Conservation (phyloP, 2,888 invertebrate genomes). For the Nemotelus pantherinus region DNA sequence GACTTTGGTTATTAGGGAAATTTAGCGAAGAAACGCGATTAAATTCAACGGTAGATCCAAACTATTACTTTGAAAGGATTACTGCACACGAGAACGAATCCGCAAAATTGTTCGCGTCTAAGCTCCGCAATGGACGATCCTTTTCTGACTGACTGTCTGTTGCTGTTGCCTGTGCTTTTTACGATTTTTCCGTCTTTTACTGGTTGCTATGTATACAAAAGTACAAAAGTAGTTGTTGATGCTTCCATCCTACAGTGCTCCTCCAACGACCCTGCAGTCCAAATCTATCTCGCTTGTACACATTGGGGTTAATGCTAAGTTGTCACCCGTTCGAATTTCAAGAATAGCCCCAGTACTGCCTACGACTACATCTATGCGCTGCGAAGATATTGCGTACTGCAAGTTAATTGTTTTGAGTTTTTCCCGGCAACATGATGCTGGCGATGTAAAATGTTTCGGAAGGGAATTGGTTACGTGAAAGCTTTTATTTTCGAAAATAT, state of each 20-base stretch:
- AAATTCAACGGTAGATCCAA: neutral
- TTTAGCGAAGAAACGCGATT: too few relatives aligned
- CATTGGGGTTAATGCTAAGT: neutral
- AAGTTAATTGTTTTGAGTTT: neutral
- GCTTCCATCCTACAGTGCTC: conserved; percentile 13
- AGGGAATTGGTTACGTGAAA: neutral
- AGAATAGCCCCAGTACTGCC: neutral
- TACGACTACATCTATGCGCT: neutral
- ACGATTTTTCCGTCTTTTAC: conserved; percentile 39
- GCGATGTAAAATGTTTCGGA: conserved; percentile 15
- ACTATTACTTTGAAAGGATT: neutral
- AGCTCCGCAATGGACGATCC: conserved; percentile 35
- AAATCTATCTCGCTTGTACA: conserved; percentile 6
- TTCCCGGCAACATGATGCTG: conserved; percentile 25
- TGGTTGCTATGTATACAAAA: conserved; percentile 43
- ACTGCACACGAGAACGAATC: conserved; percentile 27
- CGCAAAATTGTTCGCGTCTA: conserved; percentile 15
- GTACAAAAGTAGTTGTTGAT: conserved; percentile 33
- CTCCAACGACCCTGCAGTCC: neutral
- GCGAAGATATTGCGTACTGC: conserved; percentile 26
- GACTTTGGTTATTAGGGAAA: too few relatives aligned
- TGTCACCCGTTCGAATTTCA: neutral
- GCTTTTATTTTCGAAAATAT: neutral
- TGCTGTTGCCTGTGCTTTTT: conserved; percentile 43
- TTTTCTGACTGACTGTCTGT: conserved; percentile 42